Conservation (phyloP, 2,888 invertebrate genomes). For the Agriopis leucophaearia region DNA sequence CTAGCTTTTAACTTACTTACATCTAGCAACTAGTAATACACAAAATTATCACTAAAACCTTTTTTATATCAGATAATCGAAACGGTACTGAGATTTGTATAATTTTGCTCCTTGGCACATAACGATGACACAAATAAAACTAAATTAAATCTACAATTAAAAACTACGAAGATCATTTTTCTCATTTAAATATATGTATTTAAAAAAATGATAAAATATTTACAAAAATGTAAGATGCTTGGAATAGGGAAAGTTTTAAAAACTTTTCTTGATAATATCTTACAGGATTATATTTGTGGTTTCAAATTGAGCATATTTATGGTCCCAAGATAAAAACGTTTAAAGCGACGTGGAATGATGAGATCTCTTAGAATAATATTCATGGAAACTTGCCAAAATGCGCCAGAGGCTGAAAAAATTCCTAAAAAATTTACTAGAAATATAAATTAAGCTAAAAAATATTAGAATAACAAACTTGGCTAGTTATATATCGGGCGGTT, state of each 20-base stretch:
- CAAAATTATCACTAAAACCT: conserved; percentile 59
- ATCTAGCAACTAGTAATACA: conserved; percentile 70
- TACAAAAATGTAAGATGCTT: conserved; percentile 52
- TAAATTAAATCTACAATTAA: conserved; percentile 61
- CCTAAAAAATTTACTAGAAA: no score
- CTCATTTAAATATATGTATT: conserved; percentile 70
- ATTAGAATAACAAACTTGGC: no score
- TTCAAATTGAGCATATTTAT: conserved; percentile 66
- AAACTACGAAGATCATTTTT: conserved; percentile 80
- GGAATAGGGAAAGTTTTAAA: conserved; percentile 34
- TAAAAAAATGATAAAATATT: conserved; percentile 56
- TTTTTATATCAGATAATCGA: conserved; percentile 51
- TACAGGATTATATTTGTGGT: conserved; percentile 52
- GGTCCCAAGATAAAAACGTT: conserved; percentile 63
- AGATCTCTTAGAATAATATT: conserved; percentile 69
- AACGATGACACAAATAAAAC: conserved; percentile 73
- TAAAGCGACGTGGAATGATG: conserved; percentile 83
- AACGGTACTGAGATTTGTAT: conserved; percentile 51
- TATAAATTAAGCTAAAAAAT: no score
- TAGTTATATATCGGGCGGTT: no score
- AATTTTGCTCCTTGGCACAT: conserved; percentile 80
- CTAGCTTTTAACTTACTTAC: conserved; percentile 65
- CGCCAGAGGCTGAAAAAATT: conserved; percentile 20
- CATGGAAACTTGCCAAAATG: conserved; percentile 39
- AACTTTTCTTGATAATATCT: conserved; percentile 40